Evolutionary conservation across 2,888 invertebrate species (phyloP), one percentile per base, ranked within the genome.

Genomic region (Marasmarcha lunaedactyla): DNA sequence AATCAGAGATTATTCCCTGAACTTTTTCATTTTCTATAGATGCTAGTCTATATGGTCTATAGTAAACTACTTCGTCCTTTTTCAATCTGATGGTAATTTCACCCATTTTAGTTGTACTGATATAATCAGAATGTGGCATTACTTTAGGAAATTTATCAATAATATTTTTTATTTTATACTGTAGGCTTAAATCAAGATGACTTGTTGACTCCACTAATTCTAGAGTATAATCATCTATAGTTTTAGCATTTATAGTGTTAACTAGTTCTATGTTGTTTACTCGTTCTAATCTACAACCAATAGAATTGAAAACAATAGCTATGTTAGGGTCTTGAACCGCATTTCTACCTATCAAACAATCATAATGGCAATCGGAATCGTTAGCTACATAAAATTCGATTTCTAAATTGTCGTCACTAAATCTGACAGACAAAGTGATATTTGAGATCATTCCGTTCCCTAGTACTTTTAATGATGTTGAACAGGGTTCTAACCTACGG

Each of bases 11-110:
- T 12, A 52, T 50, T 14, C 33, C 1, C 3, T 46, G 42, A 6
- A 50, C 46, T 26, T 42, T 49, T 10, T 49, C 43, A n/a, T 44
- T 42, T 10, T 54, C 51, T 7, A 41, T 11, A 1, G 46, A 45
- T 1, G 51, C 45, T 27, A 54, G 35, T 1, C 50, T 41, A 40
- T 52, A 51, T 1, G 50, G 47, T 0, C 48, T 34, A 33, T 50
- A 51, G 37, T 46, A 9, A 15, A 49, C 26, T 9, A 36, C 25
- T 7, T 45, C 26, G 36, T 50, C 33, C 0, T 2, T 15, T 36
- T 45, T 45, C 14, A 48, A 20, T 6, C 35, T 40, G 14, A 50
- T 14, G 2, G 35, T 36, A 14, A 48, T 11, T 43, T 48, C 41
- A n/a, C 46, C 46, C 1, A 45, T 46, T 15, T 35, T 40, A 6